phyloP scores from a whole-genome alignment of 2,888 invertebrate genomes.

The Callyntrura sp. region DNA sequence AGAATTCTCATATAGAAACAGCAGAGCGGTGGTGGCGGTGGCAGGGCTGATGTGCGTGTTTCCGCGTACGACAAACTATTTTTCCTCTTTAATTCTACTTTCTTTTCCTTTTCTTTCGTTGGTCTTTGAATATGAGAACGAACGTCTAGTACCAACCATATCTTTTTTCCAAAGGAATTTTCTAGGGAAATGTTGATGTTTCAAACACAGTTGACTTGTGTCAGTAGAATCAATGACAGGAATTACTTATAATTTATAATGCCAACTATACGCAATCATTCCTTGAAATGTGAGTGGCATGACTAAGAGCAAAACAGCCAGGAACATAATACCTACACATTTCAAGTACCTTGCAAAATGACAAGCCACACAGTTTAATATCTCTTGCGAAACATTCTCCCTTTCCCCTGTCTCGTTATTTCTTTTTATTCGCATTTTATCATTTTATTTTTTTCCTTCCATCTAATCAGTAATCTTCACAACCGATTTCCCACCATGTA shows the following conservation, averaged over 20 bases:
- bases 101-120: not conserved
- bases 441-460: not conserved
- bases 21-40: not conserved
- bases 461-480: not conserved
- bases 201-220: slow-evolving; percentile 29
- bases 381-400: not conserved
- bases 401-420: not conserved
- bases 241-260: slow-evolving; percentile 26
- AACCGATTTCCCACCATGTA: not conserved
- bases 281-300: not conserved
- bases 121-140: not conserved
- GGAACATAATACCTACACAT: not conserved
- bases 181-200: not conserved
- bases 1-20: not conserved
- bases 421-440: slow-evolving; percentile 20
- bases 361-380: not conserved
- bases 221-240: slow-evolving; percentile 21
- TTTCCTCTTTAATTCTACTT: slow-evolving; percentile 1
- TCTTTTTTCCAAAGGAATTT: not conserved
- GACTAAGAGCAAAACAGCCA: not conserved
- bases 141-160: not conserved
- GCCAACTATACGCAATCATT: not conserved
- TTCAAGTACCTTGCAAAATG: not conserved
- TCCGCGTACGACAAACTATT: slow-evolving; percentile 14
- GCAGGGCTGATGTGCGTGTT: slow-evolving; percentile 17